Evolutionary conservation across 1,140 invertebrate species (phyloP).

Genomic region (Apis mellifera): DNA sequence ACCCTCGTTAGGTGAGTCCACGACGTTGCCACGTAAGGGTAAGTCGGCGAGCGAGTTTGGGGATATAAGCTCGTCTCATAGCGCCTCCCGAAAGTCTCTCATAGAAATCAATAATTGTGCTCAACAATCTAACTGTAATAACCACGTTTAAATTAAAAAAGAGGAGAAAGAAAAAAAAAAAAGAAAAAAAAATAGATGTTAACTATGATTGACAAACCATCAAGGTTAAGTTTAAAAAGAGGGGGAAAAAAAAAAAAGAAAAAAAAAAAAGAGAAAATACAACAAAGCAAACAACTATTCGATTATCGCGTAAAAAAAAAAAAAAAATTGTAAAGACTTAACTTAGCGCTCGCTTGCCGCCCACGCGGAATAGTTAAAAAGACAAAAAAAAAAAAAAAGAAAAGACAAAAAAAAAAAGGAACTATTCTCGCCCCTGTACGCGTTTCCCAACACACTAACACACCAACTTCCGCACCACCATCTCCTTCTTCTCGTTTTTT

Average conservation of each 20-base stretch:
- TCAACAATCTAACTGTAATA: slow-evolving; percentile 81
- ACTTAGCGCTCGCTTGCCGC: slow-evolving; percentile 39
- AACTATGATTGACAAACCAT: slow-evolving; percentile 56
- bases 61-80: slow-evolving; percentile 78
- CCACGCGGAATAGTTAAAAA: slow-evolving; percentile 50
- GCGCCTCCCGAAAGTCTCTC: slow-evolving; percentile 80
- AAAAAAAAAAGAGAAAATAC: neutral
- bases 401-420: no score
- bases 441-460: slow-evolving; percentile 16
- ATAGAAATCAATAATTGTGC: slow-evolving; percentile 81
- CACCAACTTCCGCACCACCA: no score
- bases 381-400: no score
- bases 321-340: slow-evolving; percentile 7
- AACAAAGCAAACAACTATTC: slow-evolving; percentile 46
- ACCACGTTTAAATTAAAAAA: slow-evolving; percentile 77
- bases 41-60: slow-evolving; percentile 79
- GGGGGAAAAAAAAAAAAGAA: no score
- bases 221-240: slow-evolving; percentile 47
- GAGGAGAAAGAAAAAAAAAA: no score
- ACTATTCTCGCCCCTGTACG: no score
- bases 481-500: slow-evolving; percentile 42
- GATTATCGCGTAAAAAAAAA: slow-evolving; percentile 40
- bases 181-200: slow-evolving; percentile 41
- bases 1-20: slow-evolving; percentile 79
- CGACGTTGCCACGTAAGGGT: slow-evolving; percentile 80